These are phyloP conservation scores for Glaucopsyche alexis DNA, from an alignment of 2,888 invertebrate species.

Conservation along the genomic window DNA sequence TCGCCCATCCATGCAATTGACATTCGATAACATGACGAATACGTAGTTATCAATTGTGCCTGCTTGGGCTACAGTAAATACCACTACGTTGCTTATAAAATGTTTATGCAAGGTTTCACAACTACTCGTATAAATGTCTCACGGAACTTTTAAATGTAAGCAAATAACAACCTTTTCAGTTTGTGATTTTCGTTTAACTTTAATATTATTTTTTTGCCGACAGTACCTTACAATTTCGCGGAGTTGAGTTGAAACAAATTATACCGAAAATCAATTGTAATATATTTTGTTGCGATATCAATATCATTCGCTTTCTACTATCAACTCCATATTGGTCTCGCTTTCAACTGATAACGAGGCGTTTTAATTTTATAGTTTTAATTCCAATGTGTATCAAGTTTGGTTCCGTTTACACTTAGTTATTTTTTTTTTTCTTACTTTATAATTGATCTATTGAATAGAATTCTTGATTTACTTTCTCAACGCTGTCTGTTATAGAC, in stretches of 20 bases:
- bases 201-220: neutral
- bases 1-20: too few relatives aligned
- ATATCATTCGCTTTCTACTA: slow-evolving; percentile 67
- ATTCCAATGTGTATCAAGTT: slow-evolving; percentile 8
- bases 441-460: neutral
- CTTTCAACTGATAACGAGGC: slow-evolving; percentile 58
- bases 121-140: too few relatives aligned
- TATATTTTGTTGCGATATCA: slow-evolving; percentile 40
- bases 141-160: too few relatives aligned
- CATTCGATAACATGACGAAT: too few relatives aligned
- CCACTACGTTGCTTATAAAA: too few relatives aligned
- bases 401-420: slow-evolving; percentile 7
- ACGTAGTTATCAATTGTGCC: too few relatives aligned
- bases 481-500: neutral
- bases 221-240: slow-evolving; percentile 9
- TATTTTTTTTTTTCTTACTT: neutral
- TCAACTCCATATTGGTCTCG: slow-evolving; percentile 64
- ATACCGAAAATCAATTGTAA: slow-evolving; percentile 34
- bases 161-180: too few relatives aligned
- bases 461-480: slow-evolving; percentile 18
- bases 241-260: slow-evolving; percentile 7
- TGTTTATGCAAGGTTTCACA: too few relatives aligned
- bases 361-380: slow-evolving; percentile 28
- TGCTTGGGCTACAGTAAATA: too few relatives aligned
- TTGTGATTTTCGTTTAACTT: neutral